Percentiles rank a stretch among this genome's conserved stretches.
Evolutionary conservation across 2,113 vertebrate genomes (phyloP).

Genomic region (Lampris incognitus): DNA sequence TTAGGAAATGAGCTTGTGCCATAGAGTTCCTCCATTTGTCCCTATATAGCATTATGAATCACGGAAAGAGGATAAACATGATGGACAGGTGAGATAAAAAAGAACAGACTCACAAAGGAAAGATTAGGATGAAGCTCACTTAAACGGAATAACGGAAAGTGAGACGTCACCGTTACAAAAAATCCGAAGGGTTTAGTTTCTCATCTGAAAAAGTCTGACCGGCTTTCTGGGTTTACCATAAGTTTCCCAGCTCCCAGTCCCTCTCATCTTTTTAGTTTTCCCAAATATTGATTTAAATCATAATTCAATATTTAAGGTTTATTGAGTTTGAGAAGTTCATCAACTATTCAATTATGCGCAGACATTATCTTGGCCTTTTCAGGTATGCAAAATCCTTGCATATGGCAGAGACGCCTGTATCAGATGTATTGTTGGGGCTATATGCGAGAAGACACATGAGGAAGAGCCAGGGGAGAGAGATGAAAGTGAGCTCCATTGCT

Average conservation of each 20-base stretch:
- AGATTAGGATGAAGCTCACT: too few species aligned
- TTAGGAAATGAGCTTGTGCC: background rate
- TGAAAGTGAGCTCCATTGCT: conserved; percentile 83
- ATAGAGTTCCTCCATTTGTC: background rate
- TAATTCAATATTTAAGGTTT: conserved; percentile 50
- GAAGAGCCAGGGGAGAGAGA: conserved; percentile 80
- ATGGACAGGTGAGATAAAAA: too few species aligned
- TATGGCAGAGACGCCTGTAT: conserved; percentile 60
- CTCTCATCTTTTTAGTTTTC: conserved; percentile 7
- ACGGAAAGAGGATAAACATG: background rate
- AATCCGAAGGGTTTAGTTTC: background rate
- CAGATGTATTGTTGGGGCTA: conserved; percentile 74
- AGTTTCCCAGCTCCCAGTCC: background rate
- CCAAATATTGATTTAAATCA: conserved; percentile 53
- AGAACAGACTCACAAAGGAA: too few species aligned
- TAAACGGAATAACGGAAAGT: background rate
- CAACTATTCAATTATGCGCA: conserved; percentile 70
- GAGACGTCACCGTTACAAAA: background rate
- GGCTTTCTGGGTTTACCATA: conserved; percentile 8
- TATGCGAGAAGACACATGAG: conserved; percentile 76
- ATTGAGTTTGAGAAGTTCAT: conserved; percentile 61
- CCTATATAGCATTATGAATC: background rate
- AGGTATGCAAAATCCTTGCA: conserved; percentile 70
- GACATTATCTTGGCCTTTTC: conserved; percentile 73
- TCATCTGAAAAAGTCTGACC: conserved; percentile 44